A percentile compares a stretch with the other conserved stretches of the same genome.
Conservation (phyloP, 2,113 vertebrate species). For the Dascyllus trimaculatus region DNA sequence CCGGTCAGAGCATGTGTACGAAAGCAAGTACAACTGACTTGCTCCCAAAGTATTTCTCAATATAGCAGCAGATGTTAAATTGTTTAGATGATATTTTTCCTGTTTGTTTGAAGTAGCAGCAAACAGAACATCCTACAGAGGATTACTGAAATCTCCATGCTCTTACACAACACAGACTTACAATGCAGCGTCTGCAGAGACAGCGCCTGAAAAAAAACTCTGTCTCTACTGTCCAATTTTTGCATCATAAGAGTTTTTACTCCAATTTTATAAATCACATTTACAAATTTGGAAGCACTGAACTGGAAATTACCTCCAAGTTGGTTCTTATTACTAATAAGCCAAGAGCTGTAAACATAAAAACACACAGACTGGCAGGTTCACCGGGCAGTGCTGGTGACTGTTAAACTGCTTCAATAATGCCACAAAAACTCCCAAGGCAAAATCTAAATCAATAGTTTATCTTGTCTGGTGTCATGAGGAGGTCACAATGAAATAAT, state of each 20-base stretch:
- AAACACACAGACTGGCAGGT: background rate
- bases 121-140: slow-evolving; percentile 34
- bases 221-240: background rate
- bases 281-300: slow-evolving; percentile 16
- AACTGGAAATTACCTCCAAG: slow-evolving; percentile 2
- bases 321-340: background rate
- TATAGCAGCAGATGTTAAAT: slow-evolving; percentile 45
- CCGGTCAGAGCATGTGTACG: slow-evolving; percentile 43
- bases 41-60: slow-evolving; percentile 8
- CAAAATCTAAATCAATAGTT: slow-evolving; percentile 20
- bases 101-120: slow-evolving; percentile 39
- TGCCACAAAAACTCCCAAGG: background rate
- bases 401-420: slow-evolving; percentile 3
- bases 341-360: slow-evolving; percentile 10
- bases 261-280: slow-evolving; percentile 21
- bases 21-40: slow-evolving; percentile 42
- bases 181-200: slow-evolving; percentile 18
- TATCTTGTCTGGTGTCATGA: slow-evolving; percentile 8
- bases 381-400: background rate
- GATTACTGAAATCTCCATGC: slow-evolving; percentile 33
- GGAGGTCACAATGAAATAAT: background rate
- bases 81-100: slow-evolving; percentile 41
- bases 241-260: background rate
- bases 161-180: slow-evolving; percentile 15
- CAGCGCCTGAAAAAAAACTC: slow-evolving; percentile 9